Evolutionary conservation across 2,888 invertebrate genomes (phyloP).

Genomic region (Gortyna flavago): DNA sequence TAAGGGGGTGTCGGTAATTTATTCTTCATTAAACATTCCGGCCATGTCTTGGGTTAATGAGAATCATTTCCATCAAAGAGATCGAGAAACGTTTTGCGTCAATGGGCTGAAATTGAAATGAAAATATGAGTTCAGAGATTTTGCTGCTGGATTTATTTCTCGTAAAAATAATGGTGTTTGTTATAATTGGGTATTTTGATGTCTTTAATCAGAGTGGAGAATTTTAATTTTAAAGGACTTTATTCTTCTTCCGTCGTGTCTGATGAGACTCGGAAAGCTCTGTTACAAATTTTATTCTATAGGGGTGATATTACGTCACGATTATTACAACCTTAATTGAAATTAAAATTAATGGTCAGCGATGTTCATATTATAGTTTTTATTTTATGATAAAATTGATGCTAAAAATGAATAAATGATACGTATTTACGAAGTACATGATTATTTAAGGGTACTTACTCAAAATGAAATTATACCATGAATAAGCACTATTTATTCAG

Average conservation of each 20-base stretch:
- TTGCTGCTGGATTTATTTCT: conserved; percentile 19
- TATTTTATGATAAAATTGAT: not conserved
- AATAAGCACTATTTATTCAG: not conserved
- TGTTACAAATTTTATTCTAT: not conserved
- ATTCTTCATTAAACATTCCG: conserved; percentile 67
- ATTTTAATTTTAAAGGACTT: conserved; percentile 12
- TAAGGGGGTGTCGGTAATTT: conserved; percentile 54
- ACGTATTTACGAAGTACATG: not conserved
- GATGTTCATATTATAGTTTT: not conserved
- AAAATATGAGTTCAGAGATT: conserved; percentile 52
- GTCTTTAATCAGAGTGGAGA: conserved; percentile 27
- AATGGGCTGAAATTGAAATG: conserved; percentile 51
- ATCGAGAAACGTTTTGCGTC: conserved; percentile 58
- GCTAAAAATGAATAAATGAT: not conserved
- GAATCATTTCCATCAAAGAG: conserved; percentile 68
- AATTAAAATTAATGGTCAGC: not conserved
- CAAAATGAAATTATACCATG: not conserved
- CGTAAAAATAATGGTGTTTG: conserved; percentile 18
- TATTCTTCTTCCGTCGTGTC: not conserved
- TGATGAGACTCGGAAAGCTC: not conserved
- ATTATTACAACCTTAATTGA: not conserved
- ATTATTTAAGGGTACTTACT: not conserved
- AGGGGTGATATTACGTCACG: not conserved
- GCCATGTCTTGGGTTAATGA: conserved; percentile 69
- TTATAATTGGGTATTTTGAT: conserved; percentile 25